phyloP scores from a whole-genome alignment of 2,888 invertebrate genomes.

The Helleia helle region DNA sequence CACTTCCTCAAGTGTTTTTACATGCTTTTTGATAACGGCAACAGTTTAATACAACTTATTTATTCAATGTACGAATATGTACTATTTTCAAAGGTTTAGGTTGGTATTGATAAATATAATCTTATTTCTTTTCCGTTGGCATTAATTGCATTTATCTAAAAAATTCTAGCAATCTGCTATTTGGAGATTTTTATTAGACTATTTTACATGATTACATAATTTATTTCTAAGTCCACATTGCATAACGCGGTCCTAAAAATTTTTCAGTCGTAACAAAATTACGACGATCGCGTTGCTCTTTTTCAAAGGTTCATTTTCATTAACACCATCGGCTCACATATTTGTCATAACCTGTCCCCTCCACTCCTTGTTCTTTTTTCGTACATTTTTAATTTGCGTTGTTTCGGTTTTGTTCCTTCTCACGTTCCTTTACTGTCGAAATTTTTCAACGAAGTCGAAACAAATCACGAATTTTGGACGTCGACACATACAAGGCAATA shows the following conservation, averaged over 20 bases:
- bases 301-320: slow-evolving; percentile 66
- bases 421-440: slow-evolving; percentile 34
- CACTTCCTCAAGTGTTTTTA: too few relatives aligned
- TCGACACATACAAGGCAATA: too few relatives aligned
- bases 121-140: too few relatives aligned
- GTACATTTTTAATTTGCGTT: slow-evolving; percentile 64
- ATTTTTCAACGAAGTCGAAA: slow-evolving; percentile 27
- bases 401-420: slow-evolving; percentile 57
- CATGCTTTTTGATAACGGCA: too few relatives aligned
- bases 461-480: slow-evolving; percentile 7
- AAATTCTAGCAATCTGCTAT: slow-evolving; percentile 1
- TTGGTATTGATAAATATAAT: too few relatives aligned
- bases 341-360: slow-evolving; percentile 68
- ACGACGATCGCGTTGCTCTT: slow-evolving; percentile 32
- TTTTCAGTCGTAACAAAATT: slow-evolving; percentile 30
- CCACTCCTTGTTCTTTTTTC: slow-evolving; percentile 52
- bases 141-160: too few relatives aligned
- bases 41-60: too few relatives aligned
- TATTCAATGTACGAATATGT: too few relatives aligned
- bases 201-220: neutral
- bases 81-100: too few relatives aligned
- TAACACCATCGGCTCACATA: slow-evolving; percentile 70
- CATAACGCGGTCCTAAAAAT: slow-evolving; percentile 5
- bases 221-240: neutral
- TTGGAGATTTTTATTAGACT: neutral